Base-by-base conservation (phyloP, 1,140 invertebrate species). In the Planococcus citri region DNA sequence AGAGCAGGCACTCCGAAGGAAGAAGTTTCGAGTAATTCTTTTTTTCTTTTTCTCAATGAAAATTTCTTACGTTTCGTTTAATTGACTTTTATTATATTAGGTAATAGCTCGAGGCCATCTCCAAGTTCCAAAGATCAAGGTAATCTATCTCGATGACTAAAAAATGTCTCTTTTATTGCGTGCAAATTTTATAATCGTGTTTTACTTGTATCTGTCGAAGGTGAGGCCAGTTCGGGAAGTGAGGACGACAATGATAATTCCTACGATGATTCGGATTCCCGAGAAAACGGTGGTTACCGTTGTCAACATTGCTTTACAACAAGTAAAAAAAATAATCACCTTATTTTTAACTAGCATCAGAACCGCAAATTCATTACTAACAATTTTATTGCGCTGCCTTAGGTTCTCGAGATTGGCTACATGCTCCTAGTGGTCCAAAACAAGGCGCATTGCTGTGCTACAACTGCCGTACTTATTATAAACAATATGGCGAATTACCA, bases 211-310 rank as follows among this genome's bases (percentile, higher is more conserved):
- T 24, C n/a, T 21, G 24, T 72, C 17, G 17, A 51, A 82, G 82
- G 80, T 73, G 84, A 84, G 74, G 78, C 73, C 24, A 95, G 92
- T 82, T 95, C 92, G 68, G 91, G 92, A 68, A 95, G 91, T 74
- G 94, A 96, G 79, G 92, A 94, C 81, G 95, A 96, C 79, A 92
- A 94, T 81, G 95, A 97, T 75, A 88, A 88, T 78, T 95, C 91
- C 71, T 92, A 94, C 77, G 94, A 94, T 79, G 94, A 94, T 79
- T 95, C 89, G 77, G 94, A 94, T 80, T 93, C 91, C 70, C 82
- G 89, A 73, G 87, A 90, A 74, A 83, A 83, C 71, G 79, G 76
- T 27, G 72, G 74, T 27, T 78, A 76, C 69, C 74, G 77, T 25
- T 80, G 79, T 70, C 75, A 78, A 38, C 75, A 78, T 71, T 79